Percentiles rank a stretch among this genome's conserved stretches.
Evolutionary conservation across 23 tunicate genomes (phyloP).

Genomic region (Halocynthia roretzi): DNA sequence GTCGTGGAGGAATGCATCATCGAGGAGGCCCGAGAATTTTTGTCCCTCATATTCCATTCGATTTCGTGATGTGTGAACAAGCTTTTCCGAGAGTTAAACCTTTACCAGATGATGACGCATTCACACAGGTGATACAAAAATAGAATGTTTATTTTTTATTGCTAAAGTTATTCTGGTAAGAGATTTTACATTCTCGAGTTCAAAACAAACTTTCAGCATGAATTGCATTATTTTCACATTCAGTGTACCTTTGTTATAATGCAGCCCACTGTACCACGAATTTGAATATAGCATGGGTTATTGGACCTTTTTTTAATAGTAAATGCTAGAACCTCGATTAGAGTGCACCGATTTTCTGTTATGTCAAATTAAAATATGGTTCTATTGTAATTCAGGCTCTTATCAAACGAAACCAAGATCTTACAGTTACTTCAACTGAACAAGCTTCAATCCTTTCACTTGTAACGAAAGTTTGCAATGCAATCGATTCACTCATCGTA

Average conservation of each 20-base stretch:
- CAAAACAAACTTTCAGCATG: background rate
- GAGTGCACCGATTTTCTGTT: background rate
- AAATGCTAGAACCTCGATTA: background rate
- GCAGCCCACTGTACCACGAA: background rate
- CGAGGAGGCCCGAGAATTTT: conserved; percentile 68
- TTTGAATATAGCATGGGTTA: background rate
- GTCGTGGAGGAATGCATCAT: conserved; percentile 43
- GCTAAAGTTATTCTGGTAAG: background rate
- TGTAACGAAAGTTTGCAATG: conserved; percentile 75
- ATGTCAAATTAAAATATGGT: background rate
- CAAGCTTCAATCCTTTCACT: conserved; percentile 50
- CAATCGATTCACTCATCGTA: conserved; percentile 58
- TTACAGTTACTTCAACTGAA: conserved; percentile 63
- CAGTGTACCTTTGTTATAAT: background rate
- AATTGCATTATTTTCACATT: too few relatives aligned
- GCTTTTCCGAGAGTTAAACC: conserved; percentile 92
- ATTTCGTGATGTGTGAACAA: conserved; percentile 78
- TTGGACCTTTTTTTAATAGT: background rate
- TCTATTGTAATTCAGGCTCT: conserved; percentile 42
- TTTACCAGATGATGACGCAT: conserved; percentile 63
- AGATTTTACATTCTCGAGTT: background rate
- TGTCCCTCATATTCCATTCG: conserved; percentile 98
- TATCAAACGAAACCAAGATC: conserved; percentile 69
- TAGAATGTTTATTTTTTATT: background rate
- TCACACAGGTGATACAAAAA: conserved; percentile 32